A percentile compares a stretch with the other conserved stretches of the same genome.
Conservation (phyloP, 1,140 invertebrate genomes). For the Microplitis demolitor region DNA sequence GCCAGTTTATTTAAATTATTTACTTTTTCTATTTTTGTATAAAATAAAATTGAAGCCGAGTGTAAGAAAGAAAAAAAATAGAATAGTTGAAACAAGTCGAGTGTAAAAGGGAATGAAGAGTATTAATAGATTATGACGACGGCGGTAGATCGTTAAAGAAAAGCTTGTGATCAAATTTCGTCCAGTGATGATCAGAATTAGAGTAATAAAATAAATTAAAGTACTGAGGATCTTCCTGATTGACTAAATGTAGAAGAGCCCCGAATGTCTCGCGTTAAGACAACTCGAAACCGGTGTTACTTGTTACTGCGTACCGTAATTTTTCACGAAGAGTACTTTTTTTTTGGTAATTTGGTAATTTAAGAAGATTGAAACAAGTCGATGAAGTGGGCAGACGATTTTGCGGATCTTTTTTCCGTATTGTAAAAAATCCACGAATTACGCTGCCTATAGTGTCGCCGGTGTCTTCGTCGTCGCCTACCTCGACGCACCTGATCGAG, state of each 20-base stretch:
- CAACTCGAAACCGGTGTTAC: conserved; percentile 98
- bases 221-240: neutral
- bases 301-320: conserved; percentile 94
- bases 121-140: neutral
- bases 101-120: neutral
- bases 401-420: conserved; percentile 93
- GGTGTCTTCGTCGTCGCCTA: conserved; percentile 97
- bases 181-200: neutral
- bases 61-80: too few species aligned
- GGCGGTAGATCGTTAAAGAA: neutral
- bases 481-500: conserved; percentile 98
- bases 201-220: neutral
- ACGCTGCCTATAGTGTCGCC: conserved; percentile 97
- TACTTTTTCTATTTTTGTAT: too few species aligned
- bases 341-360: conserved; percentile 98
- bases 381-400: conserved; percentile 97
- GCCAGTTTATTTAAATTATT: too few species aligned
- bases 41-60: too few species aligned
- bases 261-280: conserved; percentile 67
- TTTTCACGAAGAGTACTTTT: conserved; percentile 94
- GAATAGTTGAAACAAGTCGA: neutral
- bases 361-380: conserved; percentile 98
- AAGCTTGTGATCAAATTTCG: neutral
- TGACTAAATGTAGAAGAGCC: neutral
- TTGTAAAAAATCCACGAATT: conserved; percentile 96